Evolutionary conservation across 1,140 invertebrate genomes (phyloP).

Genomic region (Drosophila pseudoananassae): DNA sequence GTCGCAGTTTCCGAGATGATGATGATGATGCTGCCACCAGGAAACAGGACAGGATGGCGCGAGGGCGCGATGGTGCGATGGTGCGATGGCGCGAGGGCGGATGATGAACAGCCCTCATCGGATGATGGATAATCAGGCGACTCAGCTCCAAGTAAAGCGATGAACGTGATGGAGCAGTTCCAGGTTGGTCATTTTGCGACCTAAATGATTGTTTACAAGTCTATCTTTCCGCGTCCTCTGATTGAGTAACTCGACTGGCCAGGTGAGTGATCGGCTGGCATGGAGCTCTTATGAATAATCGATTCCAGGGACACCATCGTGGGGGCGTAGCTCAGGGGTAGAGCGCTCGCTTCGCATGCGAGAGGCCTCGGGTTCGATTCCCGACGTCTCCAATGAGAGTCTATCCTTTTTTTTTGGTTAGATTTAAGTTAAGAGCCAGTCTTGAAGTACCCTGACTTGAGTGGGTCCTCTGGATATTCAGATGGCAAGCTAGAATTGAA

Average conservation of each 20-base stretch:
- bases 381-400: conserved; percentile 87
- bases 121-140: conserved; percentile 43
- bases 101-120: conserved; percentile 16
- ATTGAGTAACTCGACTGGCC: conserved; percentile 18
- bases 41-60: neutral
- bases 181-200: conserved; percentile 24
- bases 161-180: conserved; percentile 34
- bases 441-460: conserved; percentile 29
- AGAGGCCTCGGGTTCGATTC: conserved; percentile 96
- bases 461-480: neutral
- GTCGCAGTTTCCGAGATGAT: conserved; percentile 8
- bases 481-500: conserved; percentile 59
- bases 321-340: conserved; percentile 89
- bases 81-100: neutral
- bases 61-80: neutral
- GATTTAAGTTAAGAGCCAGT: neutral
- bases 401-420: neutral
- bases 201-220: conserved; percentile 10
- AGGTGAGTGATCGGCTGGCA: neutral
- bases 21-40: conserved; percentile 6
- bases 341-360: conserved; percentile 97
- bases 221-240: neutral
- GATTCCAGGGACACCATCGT: neutral
- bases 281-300: neutral
- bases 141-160: conserved; percentile 36